These are phyloP conservation scores for Clistopyga incitator DNA, from an alignment of 2,888 invertebrate genomes.

Conservation along the genomic window DNA sequence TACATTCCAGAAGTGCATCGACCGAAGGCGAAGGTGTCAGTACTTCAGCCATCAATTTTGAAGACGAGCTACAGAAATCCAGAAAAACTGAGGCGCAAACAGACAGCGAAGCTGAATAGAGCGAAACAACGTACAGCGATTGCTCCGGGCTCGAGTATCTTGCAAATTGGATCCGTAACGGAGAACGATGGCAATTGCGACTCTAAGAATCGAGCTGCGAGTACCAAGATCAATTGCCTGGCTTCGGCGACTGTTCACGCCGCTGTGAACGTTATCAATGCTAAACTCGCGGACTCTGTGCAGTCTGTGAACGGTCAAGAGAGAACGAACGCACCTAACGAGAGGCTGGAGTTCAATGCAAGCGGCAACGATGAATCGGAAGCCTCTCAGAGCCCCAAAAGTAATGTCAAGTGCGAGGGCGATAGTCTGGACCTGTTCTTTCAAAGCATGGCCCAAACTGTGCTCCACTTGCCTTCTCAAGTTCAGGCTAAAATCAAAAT, in stretches of 20 bases:
- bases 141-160: not conserved
- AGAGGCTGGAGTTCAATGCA: not conserved
- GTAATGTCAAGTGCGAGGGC: not conserved
- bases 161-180: not conserved
- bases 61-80: conserved; percentile 3
- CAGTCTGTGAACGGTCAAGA: conserved; percentile 14
- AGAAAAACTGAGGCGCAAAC: not conserved
- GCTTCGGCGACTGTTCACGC: conserved; percentile 13
- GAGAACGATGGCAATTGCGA: not conserved
- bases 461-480: conserved; percentile 78
- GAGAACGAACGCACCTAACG: not conserved
- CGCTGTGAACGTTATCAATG: conserved; percentile 51
- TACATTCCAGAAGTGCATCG: not conserved
- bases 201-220: not conserved
- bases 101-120: not conserved
- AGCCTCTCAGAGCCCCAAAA: not conserved
- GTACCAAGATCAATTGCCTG: conserved; percentile 5
- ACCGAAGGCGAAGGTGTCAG: not conserved
- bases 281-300: conserved; percentile 45
- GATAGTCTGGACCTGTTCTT: conserved; percentile 79
- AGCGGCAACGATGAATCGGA: not conserved
- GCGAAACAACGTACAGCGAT: not conserved
- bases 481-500: conserved; percentile 81
- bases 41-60: conserved; percentile 17
- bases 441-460: conserved; percentile 80